Conservation (phyloP, 2,797 vertebrate species). For the Rhabdophis nuchalis region DNA sequence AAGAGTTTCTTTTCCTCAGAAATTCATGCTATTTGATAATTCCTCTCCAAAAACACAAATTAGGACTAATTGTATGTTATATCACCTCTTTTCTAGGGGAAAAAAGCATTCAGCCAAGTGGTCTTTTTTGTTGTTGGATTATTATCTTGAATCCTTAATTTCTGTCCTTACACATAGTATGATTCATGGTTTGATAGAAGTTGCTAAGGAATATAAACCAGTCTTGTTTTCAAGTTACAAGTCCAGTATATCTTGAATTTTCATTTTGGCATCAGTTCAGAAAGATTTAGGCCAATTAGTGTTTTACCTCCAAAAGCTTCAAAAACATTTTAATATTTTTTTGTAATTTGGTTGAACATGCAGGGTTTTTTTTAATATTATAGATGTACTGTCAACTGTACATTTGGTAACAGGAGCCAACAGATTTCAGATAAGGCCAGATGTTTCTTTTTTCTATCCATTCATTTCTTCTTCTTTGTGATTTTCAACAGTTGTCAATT, state of each 20-base stretch:
- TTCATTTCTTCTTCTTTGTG: background rate
- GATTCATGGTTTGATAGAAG: background rate
- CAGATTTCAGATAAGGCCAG: background rate
- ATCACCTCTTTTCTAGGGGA: background rate
- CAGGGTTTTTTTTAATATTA: background rate
- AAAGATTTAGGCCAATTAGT: background rate
- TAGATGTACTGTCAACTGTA: background rate
- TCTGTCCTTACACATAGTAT: background rate
- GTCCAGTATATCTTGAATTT: background rate
- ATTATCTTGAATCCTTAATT: background rate
- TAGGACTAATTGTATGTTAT: background rate
- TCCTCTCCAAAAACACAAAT: background rate
- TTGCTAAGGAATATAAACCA: background rate
- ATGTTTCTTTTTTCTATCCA: background rate
- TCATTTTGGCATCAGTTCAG: background rate
- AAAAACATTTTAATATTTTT: background rate
- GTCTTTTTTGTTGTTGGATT: background rate
- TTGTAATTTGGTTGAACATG: background rate
- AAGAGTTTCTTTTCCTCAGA: background rate
- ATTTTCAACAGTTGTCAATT: background rate
- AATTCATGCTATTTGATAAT: background rate
- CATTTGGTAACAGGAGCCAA: background rate
- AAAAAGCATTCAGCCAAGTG: background rate
- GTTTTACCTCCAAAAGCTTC: background rate
- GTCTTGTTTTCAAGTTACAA: background rate